Evolutionary conservation across 1,140 invertebrate species (phyloP), one percentile per base, ranked within the genome.

Genomic region (Danaus plexippus): DNA sequence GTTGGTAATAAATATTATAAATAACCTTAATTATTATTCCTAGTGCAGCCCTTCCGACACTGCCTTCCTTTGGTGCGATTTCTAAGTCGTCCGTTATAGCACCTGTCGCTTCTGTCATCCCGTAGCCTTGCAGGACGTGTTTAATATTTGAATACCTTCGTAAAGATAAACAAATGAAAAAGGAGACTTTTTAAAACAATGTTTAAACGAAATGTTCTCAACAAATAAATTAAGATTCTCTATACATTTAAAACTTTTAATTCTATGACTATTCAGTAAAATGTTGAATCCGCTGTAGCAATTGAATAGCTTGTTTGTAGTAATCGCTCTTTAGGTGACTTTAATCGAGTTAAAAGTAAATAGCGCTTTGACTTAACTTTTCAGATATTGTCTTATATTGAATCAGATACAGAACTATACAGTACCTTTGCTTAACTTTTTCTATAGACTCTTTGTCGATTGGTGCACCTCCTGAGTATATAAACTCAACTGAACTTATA

Each of bases 21-120:
- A 18, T 70, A 66, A 87, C 85, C 71, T 88, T 88, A 8, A 77
- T 47, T 41, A 80, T 74, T 11, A 66, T 69, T 55, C 86, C 87
- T 8, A 56, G 41, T 42, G 68, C 51, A 40, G 80, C 47, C 70
- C 54, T 75, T 9, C 87, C 87, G 0, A 80, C 71, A 51, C 79
- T 79, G 15, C 74, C 75, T 52, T 61, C 57, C 55, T 74, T 87
- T 9, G 64, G 54, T n/a, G 53, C 15, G 43, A 44, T 49, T 9
- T 73, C 67, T 11, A 46, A 47, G 48, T 84, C 78, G 54, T 60
- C 56, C 2, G 66, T 71, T 9, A 80, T 8, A 6, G 63, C 54
- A 50, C 79, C 78, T 7, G 72, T 59, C 2, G 71, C 54, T 65
- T 88, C 87, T 51, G 86, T 87, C 69, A 78, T 77, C 9, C 87